These are phyloP conservation scores for Piezodorus guildinii DNA, from an alignment of 1,140 invertebrate species.

Conservation along the genomic window DNA sequence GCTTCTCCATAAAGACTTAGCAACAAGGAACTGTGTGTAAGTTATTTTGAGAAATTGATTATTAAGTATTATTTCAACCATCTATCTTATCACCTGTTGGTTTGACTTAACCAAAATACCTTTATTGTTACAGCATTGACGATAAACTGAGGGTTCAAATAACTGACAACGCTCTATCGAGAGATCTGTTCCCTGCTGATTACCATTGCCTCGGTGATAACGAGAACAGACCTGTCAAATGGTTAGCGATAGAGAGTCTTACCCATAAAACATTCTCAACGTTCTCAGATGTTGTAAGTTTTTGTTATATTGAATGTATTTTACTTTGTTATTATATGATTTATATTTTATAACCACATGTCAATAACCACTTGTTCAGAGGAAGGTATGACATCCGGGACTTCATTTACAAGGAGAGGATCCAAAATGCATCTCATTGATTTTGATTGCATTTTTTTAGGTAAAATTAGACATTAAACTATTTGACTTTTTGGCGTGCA, in stretches of 20 bases:
- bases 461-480: too few species aligned
- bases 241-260: conserved; percentile 84
- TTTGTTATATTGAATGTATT: conserved; percentile 8
- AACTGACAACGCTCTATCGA: conserved; percentile 77
- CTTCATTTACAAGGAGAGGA: too few species aligned
- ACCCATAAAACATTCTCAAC: conserved; percentile 66
- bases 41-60: conserved; percentile 32
- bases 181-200: conserved; percentile 89
- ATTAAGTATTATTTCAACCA: background rate
- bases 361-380: too few species aligned
- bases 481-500: too few species aligned
- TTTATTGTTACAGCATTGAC: conserved; percentile 49
- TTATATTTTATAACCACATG: too few species aligned
- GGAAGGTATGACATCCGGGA: too few species aligned
- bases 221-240: conserved; percentile 89
- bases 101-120: background rate
- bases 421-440: too few species aligned
- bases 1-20: conserved; percentile 81
- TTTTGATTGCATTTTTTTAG: too few species aligned
- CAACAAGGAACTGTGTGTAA: conserved; percentile 85
- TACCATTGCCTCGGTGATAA: conserved; percentile 93
- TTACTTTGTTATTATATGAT: background rate
- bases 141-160: conserved; percentile 75
- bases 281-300: conserved; percentile 71
- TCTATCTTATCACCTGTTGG: too few species aligned